A percentile compares a stretch with the other conserved stretches of the same genome.
These are phyloP conservation scores for Enteromius viviparus DNA, from an alignment of 2,797 vertebrate species.

Conservation along the genomic window DNA sequence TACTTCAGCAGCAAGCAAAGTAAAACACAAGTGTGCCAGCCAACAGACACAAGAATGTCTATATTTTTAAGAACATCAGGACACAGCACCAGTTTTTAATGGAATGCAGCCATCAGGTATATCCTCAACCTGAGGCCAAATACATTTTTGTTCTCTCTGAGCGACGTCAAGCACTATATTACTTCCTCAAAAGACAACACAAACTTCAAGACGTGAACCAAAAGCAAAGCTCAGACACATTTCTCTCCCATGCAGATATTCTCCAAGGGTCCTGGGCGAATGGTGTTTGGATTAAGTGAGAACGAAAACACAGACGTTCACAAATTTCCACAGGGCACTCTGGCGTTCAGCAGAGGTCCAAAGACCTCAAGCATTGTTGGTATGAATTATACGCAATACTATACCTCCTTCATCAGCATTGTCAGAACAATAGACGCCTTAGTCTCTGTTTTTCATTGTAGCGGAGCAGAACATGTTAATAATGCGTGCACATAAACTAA, in stretches of 20 bases:
- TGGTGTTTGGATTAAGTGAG: constrained; percentile 41
- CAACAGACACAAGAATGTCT: constrained; percentile 8
- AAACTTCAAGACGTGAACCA: constrained; percentile 16
- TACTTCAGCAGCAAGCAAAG: constrained; percentile 2
- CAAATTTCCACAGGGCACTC: constrained; percentile 36
- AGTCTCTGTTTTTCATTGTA: constrained; percentile 18
- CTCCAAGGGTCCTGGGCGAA: constrained; percentile 8
- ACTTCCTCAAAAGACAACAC: constrained; percentile 24
- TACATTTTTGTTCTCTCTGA: constrained; percentile 14
- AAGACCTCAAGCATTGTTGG: constrained; percentile 33
- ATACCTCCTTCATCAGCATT: constrained; percentile 37
- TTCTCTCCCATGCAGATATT: constrained; percentile 31
- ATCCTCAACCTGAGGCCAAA: constrained; percentile 24
- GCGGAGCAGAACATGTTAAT: constrained; percentile 21
- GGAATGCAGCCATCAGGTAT: constrained; percentile 33
- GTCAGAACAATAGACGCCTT: constrained; percentile 17
- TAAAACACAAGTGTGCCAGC: constrained; percentile 27
- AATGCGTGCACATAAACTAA: constrained; percentile 67
- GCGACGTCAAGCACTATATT: constrained; percentile 29
- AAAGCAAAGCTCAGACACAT: constrained; percentile 36
- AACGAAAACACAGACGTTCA: constrained; percentile 52
- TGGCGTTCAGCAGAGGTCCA: constrained; percentile 22
- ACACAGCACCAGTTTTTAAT: constrained; percentile 13
- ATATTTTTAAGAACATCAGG: constrained; percentile 17
- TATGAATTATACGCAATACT: constrained; percentile 31